These are phyloP conservation scores for Aulostomus chinensis DNA, from an alignment of 2,797 vertebrate genomes.

Conservation along the genomic window DNA sequence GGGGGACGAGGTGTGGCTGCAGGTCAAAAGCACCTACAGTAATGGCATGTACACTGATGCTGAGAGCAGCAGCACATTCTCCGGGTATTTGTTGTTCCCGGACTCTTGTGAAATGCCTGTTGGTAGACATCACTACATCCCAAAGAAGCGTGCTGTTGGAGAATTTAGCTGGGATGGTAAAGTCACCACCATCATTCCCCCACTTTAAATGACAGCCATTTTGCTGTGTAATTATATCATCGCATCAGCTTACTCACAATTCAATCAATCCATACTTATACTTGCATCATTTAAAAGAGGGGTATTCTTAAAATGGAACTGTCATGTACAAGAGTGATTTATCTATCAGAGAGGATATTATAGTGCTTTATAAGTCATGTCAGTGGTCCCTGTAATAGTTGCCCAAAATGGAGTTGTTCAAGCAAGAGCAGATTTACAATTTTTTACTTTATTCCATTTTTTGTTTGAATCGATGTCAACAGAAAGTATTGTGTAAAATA, in stretches of 20 bases:
- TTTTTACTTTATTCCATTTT: no score
- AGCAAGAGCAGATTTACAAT: no score
- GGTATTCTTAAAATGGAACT: no score
- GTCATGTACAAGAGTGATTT: no score
- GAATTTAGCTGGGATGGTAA: constrained; percentile 20
- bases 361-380: not conserved
- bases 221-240: no score
- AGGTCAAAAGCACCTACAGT: constrained; percentile 56
- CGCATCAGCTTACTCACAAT: no score
- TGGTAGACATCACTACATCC: accelerated
- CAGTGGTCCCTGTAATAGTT: not conserved
- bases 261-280: no score
- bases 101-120: constrained; percentile 57
- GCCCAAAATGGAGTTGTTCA: not conserved
- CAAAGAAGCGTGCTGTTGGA: accelerated
- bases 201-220: no score
- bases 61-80: constrained; percentile 69
- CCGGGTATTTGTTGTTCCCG: constrained; percentile 72
- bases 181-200: accelerated
- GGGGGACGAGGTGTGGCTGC: constrained; percentile 71
- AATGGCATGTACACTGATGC: constrained; percentile 59
- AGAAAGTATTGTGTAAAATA: no score
- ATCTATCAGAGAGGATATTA: not conserved
- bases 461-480: no score
- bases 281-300: constrained; percentile 49